phyloP scores from a whole-genome alignment of 2,797 vertebrate genomes.

The Lemur catta region DNA sequence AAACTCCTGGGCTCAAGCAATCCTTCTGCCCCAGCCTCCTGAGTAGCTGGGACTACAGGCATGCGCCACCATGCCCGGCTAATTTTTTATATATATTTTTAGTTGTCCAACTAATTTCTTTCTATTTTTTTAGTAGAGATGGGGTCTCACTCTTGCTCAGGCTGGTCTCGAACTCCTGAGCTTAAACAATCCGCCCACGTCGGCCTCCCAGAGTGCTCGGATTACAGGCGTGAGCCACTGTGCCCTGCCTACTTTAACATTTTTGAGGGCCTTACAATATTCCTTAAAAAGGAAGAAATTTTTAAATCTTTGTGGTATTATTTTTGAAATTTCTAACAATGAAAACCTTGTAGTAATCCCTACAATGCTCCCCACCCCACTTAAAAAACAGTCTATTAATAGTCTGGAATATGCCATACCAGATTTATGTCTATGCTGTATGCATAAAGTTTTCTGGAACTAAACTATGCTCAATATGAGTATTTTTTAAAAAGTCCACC shows the following conservation, averaged over 20 bases:
- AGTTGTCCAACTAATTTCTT: too few species aligned
- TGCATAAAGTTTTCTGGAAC: neutral
- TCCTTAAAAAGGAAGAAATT: neutral
- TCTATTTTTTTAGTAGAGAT: too few species aligned
- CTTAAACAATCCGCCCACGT: too few species aligned
- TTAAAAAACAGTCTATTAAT: neutral
- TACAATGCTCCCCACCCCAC: neutral
- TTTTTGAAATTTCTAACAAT: neutral
- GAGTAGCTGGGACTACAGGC: too few species aligned
- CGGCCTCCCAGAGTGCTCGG: too few species aligned
- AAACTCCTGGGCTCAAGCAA: too few species aligned
- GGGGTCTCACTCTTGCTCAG: too few species aligned
- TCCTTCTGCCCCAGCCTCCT: too few species aligned
- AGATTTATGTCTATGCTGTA: neutral
- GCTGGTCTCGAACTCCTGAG: too few species aligned
- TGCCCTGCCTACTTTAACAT: neutral
- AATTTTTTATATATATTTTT: too few species aligned
- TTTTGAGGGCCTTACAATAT: neutral
- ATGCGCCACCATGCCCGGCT: too few species aligned
- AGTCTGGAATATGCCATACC: neutral
- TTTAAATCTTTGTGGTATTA: neutral
- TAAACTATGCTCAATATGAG: neutral
- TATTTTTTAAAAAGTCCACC: neutral
- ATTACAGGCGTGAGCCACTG: too few species aligned
- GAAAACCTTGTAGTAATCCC: neutral